Evolutionary conservation across 1,140 invertebrate species (phyloP), one percentile per base, ranked within the genome.

Genomic region (Drosophila paulistorum): DNA sequence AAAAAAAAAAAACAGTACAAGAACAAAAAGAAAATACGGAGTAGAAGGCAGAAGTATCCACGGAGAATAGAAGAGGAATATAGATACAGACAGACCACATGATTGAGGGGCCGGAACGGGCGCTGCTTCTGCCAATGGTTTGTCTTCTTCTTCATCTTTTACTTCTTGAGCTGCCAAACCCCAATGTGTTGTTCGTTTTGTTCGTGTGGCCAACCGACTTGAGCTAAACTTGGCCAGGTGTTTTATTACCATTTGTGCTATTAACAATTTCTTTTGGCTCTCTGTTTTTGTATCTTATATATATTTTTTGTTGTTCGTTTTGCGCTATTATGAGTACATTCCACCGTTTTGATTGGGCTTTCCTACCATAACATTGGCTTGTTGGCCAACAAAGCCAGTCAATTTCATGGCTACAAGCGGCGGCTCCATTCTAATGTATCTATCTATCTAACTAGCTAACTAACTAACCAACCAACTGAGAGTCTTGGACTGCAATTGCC

Each of bases 211-310:
- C 54, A 61, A 64, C 57, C 57, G n/a, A 45, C 48, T 13, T 51
- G 17, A 73, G 42, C 64, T 66, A 73, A 71, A 74, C 51, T 74
- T 87, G 63, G 80, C 84, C 84, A 87, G 84, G 84, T 87, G 84
- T 87, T 80, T 84, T 80, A 84, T 84, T 87, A 84, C 77, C 74
- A 84, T 80, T 83, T 83, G 64, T 61, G 81, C 81, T 80, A 80
- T 85, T 85, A 85, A 85, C 77, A 80, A 83, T 89, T 89, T 89
- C 77, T 87, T 86, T 83, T 83, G 84, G 76, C 69, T 72, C 75
- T 17, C n/a, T 10, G 33, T 23, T 10, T 54, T 17, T 39, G 14
- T 17, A 42, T 30, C 30, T 7, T 30, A 30, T 7, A 30, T 30
- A 7, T 30, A 7, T 59, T 39, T 63, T 37, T 20, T 64, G 30